phyloP scores from a whole-genome alignment of 2,113 vertebrate genomes.

The Neotoma lepida region DNA sequence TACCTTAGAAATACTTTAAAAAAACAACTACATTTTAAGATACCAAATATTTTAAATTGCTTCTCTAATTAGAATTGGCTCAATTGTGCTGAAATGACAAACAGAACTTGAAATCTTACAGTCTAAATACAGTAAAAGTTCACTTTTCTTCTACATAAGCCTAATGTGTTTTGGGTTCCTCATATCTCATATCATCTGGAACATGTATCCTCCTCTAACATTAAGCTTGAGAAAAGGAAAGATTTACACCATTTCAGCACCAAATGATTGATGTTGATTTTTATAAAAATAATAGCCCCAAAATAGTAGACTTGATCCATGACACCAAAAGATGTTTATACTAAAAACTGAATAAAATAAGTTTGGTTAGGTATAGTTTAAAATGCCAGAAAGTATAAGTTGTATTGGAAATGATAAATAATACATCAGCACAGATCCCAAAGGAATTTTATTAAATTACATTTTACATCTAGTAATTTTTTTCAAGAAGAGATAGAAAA shows the following conservation, averaged over 20 bases:
- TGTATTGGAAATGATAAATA: slow-evolving; percentile 36
- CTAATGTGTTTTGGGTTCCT: not conserved
- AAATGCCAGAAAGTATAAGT: slow-evolving; percentile 28
- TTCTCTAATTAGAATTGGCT: slow-evolving; percentile 8
- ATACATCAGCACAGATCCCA: not conserved
- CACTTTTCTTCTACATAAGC: not conserved
- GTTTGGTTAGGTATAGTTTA: slow-evolving; percentile 2
- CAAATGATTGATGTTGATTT: not conserved
- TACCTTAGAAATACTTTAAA: not conserved
- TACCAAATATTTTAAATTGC: not conserved
- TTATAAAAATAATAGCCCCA: not conserved
- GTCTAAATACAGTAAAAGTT: not conserved
- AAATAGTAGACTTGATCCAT: not conserved
- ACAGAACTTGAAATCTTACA: slow-evolving; percentile 3
- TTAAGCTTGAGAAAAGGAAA: not conserved
- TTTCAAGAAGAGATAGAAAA: slow-evolving; percentile 33
- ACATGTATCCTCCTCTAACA: not conserved
- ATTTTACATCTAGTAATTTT: slow-evolving; percentile 42
- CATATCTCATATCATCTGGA: not conserved
- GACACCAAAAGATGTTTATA: slow-evolving; percentile 12
- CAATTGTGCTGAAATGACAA: not conserved
- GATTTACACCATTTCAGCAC: not conserved
- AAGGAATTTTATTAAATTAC: slow-evolving; percentile 22
- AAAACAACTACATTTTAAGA: not conserved
- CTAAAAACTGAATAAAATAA: not conserved